These are phyloP conservation scores for Anagrus nilaparvatae DNA, from an alignment of 1,140 invertebrate species.

Conservation along the genomic window DNA sequence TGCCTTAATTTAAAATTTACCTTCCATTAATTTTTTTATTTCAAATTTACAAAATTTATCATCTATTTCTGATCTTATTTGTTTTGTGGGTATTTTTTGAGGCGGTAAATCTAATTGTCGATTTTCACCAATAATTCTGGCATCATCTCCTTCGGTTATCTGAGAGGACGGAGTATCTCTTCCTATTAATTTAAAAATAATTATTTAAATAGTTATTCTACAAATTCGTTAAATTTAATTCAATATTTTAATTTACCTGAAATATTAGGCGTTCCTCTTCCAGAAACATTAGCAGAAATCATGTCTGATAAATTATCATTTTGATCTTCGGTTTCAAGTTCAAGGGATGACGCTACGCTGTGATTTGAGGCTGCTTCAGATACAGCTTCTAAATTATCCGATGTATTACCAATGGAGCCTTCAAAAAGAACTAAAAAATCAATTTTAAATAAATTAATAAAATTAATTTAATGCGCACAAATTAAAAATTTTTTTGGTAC, in stretches of 20 bases:
- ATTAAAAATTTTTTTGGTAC: neutral
- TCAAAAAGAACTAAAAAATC: slow-evolving; percentile 32
- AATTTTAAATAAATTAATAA: neutral
- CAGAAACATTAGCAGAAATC: slow-evolving; percentile 85
- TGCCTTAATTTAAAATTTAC: slow-evolving; percentile 24
- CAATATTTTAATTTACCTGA: slow-evolving; percentile 49
- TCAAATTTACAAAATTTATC: slow-evolving; percentile 99
- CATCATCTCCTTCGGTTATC: slow-evolving; percentile 69
- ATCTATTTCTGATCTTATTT: slow-evolving; percentile 79
- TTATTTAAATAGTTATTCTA: neutral
- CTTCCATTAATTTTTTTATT: slow-evolving; percentile 78
- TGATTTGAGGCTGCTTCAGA: slow-evolving; percentile 92
- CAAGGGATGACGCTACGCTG: slow-evolving; percentile 85
- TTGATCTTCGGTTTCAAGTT: slow-evolving; percentile 75
- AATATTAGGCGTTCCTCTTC: slow-evolving; percentile 77
- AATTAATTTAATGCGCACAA: neutral
- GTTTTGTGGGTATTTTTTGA: slow-evolving; percentile 60
- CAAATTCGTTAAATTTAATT: neutral
- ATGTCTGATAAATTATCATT: slow-evolving; percentile 93
- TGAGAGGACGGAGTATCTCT: slow-evolving; percentile 92
- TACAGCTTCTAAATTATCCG: slow-evolving; percentile 88
- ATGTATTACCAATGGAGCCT: slow-evolving; percentile 75
- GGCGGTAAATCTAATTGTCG: slow-evolving; percentile 44
- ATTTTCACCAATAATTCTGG: slow-evolving; percentile 37
- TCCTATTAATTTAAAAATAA: slow-evolving; percentile 49